Conservation (phyloP, 2,888 invertebrate species). For the Meteorus cinctellus region DNA sequence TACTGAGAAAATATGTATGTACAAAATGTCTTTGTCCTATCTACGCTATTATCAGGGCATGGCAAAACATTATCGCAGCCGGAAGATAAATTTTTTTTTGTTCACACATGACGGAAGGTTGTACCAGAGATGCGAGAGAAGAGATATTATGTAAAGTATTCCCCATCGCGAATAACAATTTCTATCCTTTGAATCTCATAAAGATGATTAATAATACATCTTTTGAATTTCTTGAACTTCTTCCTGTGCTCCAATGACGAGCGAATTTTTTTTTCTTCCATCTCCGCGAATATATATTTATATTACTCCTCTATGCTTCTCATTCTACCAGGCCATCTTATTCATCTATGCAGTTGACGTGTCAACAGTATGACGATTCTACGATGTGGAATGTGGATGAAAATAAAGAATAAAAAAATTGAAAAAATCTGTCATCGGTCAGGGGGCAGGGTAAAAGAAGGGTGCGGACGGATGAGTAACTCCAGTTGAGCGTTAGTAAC, state of each 20-base stretch:
- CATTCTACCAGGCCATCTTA: neutral
- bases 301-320: neutral
- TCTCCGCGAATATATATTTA: neutral
- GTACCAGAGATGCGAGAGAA: neutral
- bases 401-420: neutral
- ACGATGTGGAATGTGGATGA: neutral
- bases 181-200: neutral
- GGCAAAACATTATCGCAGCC: neutral
- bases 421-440: neutral
- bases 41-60: neutral
- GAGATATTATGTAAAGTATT: neutral
- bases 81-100: neutral
- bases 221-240: neutral
- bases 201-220: neutral
- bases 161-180: neutral
- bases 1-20: slow-evolving; percentile 3
- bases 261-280: neutral
- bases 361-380: neutral
- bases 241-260: neutral
- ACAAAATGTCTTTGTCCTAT: slow-evolving; percentile 9
- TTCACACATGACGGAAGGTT: neutral
- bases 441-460: neutral
- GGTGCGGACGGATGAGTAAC: neutral
- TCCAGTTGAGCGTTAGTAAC: slow-evolving; percentile 1
- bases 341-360: neutral